Evolutionary conservation across 2,113 vertebrate species (phyloP).

Genomic region (Triplophysa dalaica): DNA sequence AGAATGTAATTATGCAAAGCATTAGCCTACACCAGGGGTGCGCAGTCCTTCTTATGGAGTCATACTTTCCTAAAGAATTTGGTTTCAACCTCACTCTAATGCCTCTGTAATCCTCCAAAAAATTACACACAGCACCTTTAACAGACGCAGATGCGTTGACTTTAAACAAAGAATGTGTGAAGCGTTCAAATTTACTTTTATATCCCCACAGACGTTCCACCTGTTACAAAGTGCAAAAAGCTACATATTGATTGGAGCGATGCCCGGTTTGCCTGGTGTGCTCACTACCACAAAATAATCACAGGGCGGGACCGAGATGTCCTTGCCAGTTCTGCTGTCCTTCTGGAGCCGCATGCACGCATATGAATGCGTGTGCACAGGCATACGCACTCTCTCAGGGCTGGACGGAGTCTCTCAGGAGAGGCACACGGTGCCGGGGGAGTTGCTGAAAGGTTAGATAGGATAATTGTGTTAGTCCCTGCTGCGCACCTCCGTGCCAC

Average conservation of each 20-base stretch:
- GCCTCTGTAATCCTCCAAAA: too few species aligned
- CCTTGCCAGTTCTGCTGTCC: conserved; percentile 28
- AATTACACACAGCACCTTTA: too few species aligned
- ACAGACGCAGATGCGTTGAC: too few species aligned
- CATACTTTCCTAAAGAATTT: too few species aligned
- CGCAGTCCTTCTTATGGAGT: too few species aligned
- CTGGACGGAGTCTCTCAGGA: conserved; percentile 39
- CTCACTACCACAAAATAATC: conserved; percentile 47
- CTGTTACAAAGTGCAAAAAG: conserved; percentile 41
- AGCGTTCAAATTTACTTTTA: conserved; percentile 15
- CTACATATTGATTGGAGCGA: conserved; percentile 35
- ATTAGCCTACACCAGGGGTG: not conserved
- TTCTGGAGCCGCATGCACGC: conserved; percentile 28
- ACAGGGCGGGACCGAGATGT: conserved; percentile 24
- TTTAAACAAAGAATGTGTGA: not conserved
- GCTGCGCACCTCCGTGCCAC: conserved; percentile 42
- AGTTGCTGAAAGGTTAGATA: conserved; percentile 48
- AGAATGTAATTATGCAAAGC: conserved; percentile 28
- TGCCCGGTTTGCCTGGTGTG: conserved; percentile 36
- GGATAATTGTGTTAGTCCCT: conserved; percentile 46
- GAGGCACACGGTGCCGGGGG: conserved; percentile 11
- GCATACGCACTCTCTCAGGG: conserved; percentile 7
- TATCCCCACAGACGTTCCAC: conserved; percentile 22
- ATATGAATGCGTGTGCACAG: conserved; percentile 24
- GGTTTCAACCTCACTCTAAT: too few species aligned